Percentiles rank a stretch among this genome's conserved stretches.
Conservation (phyloP, 1,140 invertebrate species). For the Phocides pigmalion region DNA sequence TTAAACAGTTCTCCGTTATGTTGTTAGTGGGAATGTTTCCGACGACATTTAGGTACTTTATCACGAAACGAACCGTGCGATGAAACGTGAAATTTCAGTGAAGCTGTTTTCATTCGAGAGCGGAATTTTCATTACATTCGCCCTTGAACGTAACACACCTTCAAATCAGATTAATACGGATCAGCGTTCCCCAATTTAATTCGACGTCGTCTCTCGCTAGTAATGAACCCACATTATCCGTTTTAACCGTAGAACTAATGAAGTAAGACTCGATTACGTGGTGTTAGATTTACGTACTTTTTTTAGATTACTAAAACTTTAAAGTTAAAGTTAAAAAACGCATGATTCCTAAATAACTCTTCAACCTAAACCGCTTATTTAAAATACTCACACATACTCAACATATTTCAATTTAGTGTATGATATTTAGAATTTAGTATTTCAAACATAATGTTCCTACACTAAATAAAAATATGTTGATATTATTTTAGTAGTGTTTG, state of each 20-base stretch:
- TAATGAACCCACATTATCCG: conserved; percentile 27
- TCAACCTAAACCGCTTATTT: too few relatives aligned
- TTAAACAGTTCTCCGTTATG: too few relatives aligned
- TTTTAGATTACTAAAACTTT: too few relatives aligned
- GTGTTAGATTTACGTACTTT: neutral
- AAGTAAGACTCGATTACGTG: neutral
- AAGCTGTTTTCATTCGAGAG: conserved; percentile 11
- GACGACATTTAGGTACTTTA: neutral
- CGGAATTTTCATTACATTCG: conserved; percentile 23
- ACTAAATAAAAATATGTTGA: too few relatives aligned
- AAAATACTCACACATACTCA: too few relatives aligned
- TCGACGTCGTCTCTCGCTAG: conserved; percentile 19
- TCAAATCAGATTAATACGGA: conserved; percentile 30
- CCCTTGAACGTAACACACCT: conserved; percentile 28
- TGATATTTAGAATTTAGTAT: too few relatives aligned
- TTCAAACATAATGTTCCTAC: too few relatives aligned
- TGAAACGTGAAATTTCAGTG: neutral
- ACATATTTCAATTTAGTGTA: too few relatives aligned
- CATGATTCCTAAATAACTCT: too few relatives aligned
- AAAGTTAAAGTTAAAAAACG: too few relatives aligned
- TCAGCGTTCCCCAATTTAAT: conserved; percentile 19
- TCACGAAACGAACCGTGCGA: neutral
- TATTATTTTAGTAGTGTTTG: too few relatives aligned
- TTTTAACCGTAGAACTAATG: neutral
- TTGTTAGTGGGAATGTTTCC: too few relatives aligned